Percentiles rank a stretch among this genome's conserved stretches.
These are phyloP conservation scores for Setophaga petechia DNA, from an alignment of 2,113 vertebrate genomes.

Conservation along the genomic window DNA sequence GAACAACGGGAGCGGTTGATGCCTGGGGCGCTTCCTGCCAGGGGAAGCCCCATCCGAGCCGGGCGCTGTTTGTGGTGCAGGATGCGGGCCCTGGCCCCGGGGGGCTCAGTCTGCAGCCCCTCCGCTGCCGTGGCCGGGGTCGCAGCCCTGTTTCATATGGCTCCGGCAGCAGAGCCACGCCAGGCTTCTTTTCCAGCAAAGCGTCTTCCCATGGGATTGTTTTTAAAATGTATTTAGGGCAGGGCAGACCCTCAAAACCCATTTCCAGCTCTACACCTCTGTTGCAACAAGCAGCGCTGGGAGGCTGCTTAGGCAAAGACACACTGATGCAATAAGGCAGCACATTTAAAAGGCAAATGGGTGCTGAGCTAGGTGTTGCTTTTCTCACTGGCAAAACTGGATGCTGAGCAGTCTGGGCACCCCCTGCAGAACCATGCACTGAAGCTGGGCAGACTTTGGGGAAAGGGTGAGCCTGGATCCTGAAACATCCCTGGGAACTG, in stretches of 20 bases:
- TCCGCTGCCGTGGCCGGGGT: fast-evolving
- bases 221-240: background rate
- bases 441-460: background rate
- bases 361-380: background rate
- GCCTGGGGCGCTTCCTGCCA: background rate
- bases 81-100: fast-evolving
- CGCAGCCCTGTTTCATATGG: fast-evolving
- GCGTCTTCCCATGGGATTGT: fast-evolving
- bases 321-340: background rate
- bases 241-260: background rate
- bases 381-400: background rate
- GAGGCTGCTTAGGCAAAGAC: background rate
- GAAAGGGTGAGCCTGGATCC: background rate
- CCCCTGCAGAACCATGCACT: background rate
- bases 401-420: background rate
- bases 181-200: background rate
- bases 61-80: background rate
- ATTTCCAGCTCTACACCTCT: background rate
- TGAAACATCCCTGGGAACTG: background rate
- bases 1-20: background rate
- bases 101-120: background rate
- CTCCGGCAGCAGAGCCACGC: background rate
- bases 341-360: background rate
- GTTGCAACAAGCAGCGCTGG: background rate
- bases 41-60: background rate